Evolutionary conservation across 2,113 vertebrate genomes (phyloP).

Genomic region (Pseudopodoces humilis): DNA sequence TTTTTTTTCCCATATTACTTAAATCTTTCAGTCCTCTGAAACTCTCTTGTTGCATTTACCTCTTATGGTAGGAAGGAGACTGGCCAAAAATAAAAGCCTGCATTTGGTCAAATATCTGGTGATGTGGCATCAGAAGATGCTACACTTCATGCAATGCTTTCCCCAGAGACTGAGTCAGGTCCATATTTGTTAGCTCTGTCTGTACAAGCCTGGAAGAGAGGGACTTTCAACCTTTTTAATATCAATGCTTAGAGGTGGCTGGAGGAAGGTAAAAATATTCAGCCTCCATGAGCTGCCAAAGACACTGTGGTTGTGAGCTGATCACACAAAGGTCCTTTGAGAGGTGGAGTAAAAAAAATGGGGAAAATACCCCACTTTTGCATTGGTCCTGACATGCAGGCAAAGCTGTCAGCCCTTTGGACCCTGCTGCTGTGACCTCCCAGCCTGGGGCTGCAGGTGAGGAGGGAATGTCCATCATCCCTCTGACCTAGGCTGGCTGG

Average conservation of each 20-base stretch:
- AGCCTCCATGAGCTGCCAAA: neutral
- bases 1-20: neutral
- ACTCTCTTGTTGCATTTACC: neutral
- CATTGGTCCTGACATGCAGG: neutral
- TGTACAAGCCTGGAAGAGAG: neutral
- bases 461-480: neutral
- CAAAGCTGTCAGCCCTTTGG: neutral
- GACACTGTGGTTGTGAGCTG: neutral
- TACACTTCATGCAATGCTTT: neutral
- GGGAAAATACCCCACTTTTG: neutral
- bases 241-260: neutral
- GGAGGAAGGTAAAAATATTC: neutral
- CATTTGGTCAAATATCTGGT: neutral
- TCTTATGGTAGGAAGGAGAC: fast-evolving
- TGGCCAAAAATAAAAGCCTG: neutral
- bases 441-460: neutral
- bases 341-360: neutral
- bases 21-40: neutral
- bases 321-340: neutral
- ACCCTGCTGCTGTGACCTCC: fast-evolving
- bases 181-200: neutral
- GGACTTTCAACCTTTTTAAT: neutral
- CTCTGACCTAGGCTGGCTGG: neutral
- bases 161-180: neutral
- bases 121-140: neutral